phyloP scores from a whole-genome alignment of 2,888 invertebrate species.

The Fissipunctia ypsillon region DNA sequence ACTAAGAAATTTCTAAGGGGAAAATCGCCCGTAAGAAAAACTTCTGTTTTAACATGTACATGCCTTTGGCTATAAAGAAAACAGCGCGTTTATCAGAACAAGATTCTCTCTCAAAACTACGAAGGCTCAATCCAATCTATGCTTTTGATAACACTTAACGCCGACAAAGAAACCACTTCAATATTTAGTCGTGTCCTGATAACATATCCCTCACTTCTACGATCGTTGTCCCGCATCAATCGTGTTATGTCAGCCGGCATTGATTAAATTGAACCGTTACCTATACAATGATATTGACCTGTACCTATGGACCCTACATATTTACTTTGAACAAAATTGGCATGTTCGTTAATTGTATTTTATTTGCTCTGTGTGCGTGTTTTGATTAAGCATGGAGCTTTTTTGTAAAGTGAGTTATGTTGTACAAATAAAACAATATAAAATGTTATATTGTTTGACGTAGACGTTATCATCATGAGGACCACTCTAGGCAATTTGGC shows the following conservation, averaged over 20 bases:
- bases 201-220: constrained; percentile 20
- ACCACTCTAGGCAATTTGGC: background rate
- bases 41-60: background rate
- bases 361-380: constrained; percentile 11
- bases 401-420: background rate
- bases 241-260: constrained; percentile 57
- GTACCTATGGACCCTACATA: constrained; percentile 35
- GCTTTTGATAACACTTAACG: background rate
- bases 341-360: constrained; percentile 44
- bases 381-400: constrained; percentile 10
- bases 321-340: constrained; percentile 51
- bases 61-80: too few species aligned
- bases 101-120: background rate
- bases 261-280: constrained; percentile 47
- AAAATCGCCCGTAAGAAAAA: background rate
- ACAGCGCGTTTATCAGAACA: background rate
- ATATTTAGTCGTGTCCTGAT: background rate
- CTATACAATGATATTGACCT: constrained; percentile 28
- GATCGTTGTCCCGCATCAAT: constrained; percentile 40
- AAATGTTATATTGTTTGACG: background rate
- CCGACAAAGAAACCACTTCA: background rate
- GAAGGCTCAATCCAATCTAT: background rate
- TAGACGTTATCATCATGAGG: background rate
- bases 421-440: constrained; percentile 1
- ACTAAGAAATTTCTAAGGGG: background rate